phyloP scores from a whole-genome alignment of 2,888 invertebrate genomes.

The Esperia sulphurella region DNA sequence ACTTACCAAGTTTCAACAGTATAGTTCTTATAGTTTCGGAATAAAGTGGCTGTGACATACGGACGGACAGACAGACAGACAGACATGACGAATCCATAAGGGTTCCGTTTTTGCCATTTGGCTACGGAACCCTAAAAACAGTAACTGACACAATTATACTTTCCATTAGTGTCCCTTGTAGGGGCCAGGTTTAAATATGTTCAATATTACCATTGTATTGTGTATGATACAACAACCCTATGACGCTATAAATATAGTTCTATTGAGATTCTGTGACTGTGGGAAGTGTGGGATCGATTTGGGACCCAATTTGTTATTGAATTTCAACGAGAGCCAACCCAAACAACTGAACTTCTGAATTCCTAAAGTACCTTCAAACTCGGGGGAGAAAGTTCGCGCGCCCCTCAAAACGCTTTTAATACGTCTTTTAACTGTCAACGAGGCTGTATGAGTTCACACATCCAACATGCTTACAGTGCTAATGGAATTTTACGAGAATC shows the following conservation, averaged over 20 bases:
- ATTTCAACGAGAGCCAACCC: conserved; percentile 57
- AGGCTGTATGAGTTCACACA: conserved; percentile 29
- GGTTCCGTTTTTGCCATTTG: too few relatives aligned
- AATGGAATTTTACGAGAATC: conserved; percentile 38
- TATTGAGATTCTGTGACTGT: not conserved
- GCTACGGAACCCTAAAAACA: too few relatives aligned
- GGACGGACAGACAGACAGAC: too few relatives aligned
- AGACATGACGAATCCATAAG: too few relatives aligned
- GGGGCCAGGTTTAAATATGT: conserved; percentile 21
- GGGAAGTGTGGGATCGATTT: conserved; percentile 40
- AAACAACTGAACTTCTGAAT: conserved; percentile 38
- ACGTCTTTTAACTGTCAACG: conserved; percentile 39
- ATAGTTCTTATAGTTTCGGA: too few relatives aligned
- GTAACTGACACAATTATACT: conserved; percentile 1
- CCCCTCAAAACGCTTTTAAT: conserved; percentile 37
- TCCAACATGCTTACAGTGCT: conserved; percentile 37
- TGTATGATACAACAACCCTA: too few relatives aligned
- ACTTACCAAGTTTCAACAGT: too few relatives aligned
- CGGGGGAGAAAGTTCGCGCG: conserved; percentile 20
- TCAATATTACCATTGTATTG: conserved; percentile 2
- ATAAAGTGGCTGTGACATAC: too few relatives aligned
- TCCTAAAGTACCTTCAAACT: conserved; percentile 37
- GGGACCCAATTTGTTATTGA: conserved; percentile 42
- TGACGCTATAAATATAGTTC: too few relatives aligned
- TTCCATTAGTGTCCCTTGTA: conserved; percentile 22